These are phyloP conservation scores for Heliconius ethilla DNA, from an alignment of 2,888 invertebrate genomes.

Conservation along the genomic window DNA sequence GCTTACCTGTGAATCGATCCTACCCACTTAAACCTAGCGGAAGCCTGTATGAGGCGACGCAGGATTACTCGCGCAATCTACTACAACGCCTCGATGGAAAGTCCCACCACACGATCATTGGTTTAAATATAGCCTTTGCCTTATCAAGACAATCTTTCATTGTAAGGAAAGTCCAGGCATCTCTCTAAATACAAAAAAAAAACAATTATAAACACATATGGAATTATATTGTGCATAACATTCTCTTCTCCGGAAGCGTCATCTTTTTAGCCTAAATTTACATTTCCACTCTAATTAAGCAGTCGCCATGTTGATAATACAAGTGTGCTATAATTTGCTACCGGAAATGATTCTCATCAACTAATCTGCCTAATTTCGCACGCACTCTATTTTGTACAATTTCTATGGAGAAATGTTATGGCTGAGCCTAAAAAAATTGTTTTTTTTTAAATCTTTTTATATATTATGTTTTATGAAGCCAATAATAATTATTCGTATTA, in stretches of 20 bases:
- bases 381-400: conserved; percentile 1
- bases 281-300: neutral
- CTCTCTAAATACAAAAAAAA: neutral
- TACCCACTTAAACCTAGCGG: no score
- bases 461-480: neutral
- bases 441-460: no score
- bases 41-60: no score
- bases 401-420: neutral
- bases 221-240: neutral
- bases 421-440: neutral
- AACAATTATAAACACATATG: neutral
- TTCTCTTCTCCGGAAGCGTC: neutral
- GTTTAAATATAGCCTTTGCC: neutral
- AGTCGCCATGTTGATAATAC: neutral
- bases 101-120: no score
- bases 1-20: no score
- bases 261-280: neutral
- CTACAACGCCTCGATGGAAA: no score
- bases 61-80: no score
- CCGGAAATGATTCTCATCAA: conserved; percentile 12
- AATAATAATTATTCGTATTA: neutral
- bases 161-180: neutral
- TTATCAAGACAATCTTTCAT: neutral
- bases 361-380: conserved; percentile 1
- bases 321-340: neutral